These are phyloP conservation scores for silkworm (Bombyx mori) DNA, from an alignment of 1,140 invertebrate species.

Conservation along the genomic window ASM3026992v2 NC_085128.1:13179001-13179500, in stretches of 20 bases:
- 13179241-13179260: no score
- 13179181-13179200: no score
- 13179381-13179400: slow-evolving; percentile 70
- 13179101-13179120: no score
- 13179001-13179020: background rate
- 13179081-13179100: no score
- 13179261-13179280: background rate
- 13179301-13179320: slow-evolving; percentile 85
- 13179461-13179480: slow-evolving; percentile 80
- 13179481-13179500: background rate
- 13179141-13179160: no score
- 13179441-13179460: slow-evolving; percentile 93
- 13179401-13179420: slow-evolving; percentile 74
- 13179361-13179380: slow-evolving; percentile 90
- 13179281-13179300: slow-evolving; percentile 54
- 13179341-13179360: slow-evolving; percentile 97
- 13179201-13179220: no score
- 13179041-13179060: no score
- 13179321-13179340: slow-evolving; percentile 91
- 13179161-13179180: no score
- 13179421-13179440: slow-evolving; percentile 92
- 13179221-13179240: no score
- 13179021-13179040: background rate
- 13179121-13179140: no score
- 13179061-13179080: no score